Base-by-base conservation (phyloP, 2,888 invertebrate genomes). In the Drosophila anomelani region DNA sequence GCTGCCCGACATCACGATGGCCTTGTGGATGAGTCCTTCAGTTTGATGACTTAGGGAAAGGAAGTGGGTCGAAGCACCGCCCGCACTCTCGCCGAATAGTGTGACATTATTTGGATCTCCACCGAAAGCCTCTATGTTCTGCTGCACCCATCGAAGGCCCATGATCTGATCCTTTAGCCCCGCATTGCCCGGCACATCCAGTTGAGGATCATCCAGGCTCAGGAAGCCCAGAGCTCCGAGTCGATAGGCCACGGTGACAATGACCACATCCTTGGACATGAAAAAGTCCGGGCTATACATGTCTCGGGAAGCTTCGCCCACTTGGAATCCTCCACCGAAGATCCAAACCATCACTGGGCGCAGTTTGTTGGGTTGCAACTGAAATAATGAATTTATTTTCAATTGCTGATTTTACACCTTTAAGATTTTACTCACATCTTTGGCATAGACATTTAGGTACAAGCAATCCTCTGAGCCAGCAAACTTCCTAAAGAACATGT, bases 381-480 rank as follows among this genome's bases (percentile, higher is more conserved):
- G 68, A 29, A 72, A 69, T 1, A 1, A n/a, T 20, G 1, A 56
- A 0, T 4, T 20, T 7, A 3, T 12, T 26, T 12, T 13, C 12
- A 10, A 15, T 13, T 13, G 9, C 2, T 29, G 2, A 4, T 3
- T 12, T 13, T 0, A 3, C 12, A 13, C 1, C 7, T 8, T 7
- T 7, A 1, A n/a, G 10, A 0, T 15, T 2, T 2, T 4, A 85
- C 90, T 89, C 59, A 92, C 92, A 71, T 91, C 86, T 61, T 90
- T 92, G 10, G 91, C 91, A 39, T 89, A 93, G 0, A 94, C 93
- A 87, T 94, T 94, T n/a, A 94, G 78, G 79, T 93, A 93, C 4
- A 94, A 80, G 72, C 94, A 94, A 81, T 94, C 94, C 85, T 94
- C 94, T 3, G 91, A 90, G 36, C 94, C 94, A 10, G 93, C 89